Conservation (phyloP, 2,888 invertebrate genomes). For the Petrophora chlorosata region DNA sequence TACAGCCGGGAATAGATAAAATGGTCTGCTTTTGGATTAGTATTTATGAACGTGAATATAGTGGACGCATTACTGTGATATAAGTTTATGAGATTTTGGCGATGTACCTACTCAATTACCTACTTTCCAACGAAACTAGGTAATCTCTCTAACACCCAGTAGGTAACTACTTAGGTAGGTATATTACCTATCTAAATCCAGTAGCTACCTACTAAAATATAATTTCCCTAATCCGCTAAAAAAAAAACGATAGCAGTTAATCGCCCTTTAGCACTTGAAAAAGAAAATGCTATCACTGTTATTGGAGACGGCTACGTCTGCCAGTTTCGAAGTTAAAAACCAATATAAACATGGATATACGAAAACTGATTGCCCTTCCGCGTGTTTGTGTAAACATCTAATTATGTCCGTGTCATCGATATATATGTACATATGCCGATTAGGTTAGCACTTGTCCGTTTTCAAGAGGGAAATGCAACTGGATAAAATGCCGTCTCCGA, state of each 20-base stretch:
- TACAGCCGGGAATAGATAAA: slow-evolving; percentile 62
- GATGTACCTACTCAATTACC: slow-evolving; percentile 40
- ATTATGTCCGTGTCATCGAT: too few relatives aligned
- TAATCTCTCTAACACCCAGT: not conserved
- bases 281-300: slow-evolving; percentile 15
- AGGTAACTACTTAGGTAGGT: too few relatives aligned
- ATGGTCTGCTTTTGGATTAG: slow-evolving; percentile 55
- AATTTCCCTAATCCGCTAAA: not conserved
- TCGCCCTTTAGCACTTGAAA: slow-evolving; percentile 22
- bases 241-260: slow-evolving; percentile 11
- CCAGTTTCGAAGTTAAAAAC: slow-evolving; percentile 25
- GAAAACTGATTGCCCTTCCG: slow-evolving; percentile 30
- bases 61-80: slow-evolving; percentile 46
- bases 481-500: too few relatives aligned
- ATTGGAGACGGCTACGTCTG: slow-evolving; percentile 13
- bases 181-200: too few relatives aligned
- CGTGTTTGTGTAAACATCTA: slow-evolving; percentile 23
- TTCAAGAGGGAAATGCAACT: too few relatives aligned
- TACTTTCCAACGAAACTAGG: too few relatives aligned
- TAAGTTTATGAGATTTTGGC: slow-evolving; percentile 43
- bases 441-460: too few relatives aligned
- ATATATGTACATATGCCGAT: too few relatives aligned
- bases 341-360: slow-evolving; percentile 26
- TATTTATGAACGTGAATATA: slow-evolving; percentile 53
- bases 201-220: too few relatives aligned